Base-by-base conservation (phyloP, 2,113 vertebrate species). In the Vulpes vulpes region DNA sequence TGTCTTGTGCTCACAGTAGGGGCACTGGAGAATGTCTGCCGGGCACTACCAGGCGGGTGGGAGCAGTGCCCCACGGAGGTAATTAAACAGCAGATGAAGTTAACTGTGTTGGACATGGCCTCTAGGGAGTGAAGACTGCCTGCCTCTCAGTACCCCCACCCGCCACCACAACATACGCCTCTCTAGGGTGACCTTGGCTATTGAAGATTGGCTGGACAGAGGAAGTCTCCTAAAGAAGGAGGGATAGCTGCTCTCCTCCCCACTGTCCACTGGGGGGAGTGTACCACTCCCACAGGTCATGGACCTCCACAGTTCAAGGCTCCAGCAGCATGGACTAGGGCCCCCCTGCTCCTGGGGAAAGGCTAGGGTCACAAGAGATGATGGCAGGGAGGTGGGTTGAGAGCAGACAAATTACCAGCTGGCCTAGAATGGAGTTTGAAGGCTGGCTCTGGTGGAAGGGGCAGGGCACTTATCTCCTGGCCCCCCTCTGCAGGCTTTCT, bases 61-160 rank as follows among this genome's bases (percentile, higher is more conserved):
- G 87, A 91, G 49, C 82, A 79, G 95, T 71, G 93, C 94, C 97
- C 98, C 96, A 88, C 7, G 96, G 97, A 97, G 95, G 96, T 98
- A 98, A 99, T 99, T 98, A 99, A 98, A 79, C 83, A 90, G 95
- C 97, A 98, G 98, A 98, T 97, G 98, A 98, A 98, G 96, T 98
- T 98, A 98, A 99, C 98, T 23, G 20, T 98, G 98, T 98, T 98
- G 98, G 99, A 99, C 99, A 98, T 25, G 91, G 95, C 91, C 98
- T 98, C 98, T 73, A 96, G 95, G 98, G 98, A 98, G 79, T 55
- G 25, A 11, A 98, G 97, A 96, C 87, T 83, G 5, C 83, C 87
- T 83, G 6, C 83, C 89, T 95, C 96, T 93, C 76, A 86, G 43
- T 90, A 97, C 97, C 53, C 5, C 87, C 71, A 3, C 38, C 79